Conservation (phyloP, 2,113 vertebrate species). For the Upupa epops region DNA sequence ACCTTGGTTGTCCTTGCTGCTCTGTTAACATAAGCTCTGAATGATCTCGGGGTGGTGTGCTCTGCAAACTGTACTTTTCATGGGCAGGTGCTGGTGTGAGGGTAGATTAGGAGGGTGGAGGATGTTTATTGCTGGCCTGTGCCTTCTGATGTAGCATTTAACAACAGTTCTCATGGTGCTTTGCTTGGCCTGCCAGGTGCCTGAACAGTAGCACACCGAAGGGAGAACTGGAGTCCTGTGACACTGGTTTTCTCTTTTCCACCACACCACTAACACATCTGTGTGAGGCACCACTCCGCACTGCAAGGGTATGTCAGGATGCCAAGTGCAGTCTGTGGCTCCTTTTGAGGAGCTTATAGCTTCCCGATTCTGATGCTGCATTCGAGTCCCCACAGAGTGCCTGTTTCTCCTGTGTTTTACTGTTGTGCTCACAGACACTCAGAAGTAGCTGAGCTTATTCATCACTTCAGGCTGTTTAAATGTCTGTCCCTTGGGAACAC, state of each 20-base stretch:
- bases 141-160: not conserved
- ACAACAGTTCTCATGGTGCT: not conserved
- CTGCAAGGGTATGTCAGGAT: not conserved
- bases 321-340: not conserved
- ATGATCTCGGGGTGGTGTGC: not conserved
- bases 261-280: accelerated
- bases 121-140: not conserved
- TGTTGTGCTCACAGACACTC: not conserved
- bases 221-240: not conserved
- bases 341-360: not conserved
- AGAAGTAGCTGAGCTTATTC: not conserved
- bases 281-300: not conserved
- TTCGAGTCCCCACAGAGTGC: not conserved
- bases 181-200: not conserved
- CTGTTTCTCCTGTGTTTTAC: not conserved
- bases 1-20: not conserved
- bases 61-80: not conserved
- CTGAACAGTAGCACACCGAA: not conserved
- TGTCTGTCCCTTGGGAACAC: conserved; percentile 1
- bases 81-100: not conserved
- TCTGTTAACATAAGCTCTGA: not conserved
- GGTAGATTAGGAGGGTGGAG: not conserved
- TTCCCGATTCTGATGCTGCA: not conserved
- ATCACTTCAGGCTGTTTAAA: conserved; percentile 7
- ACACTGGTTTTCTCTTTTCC: not conserved